A percentile compares a stretch with the other conserved stretches of the same genome.
Evolutionary conservation across 1,140 invertebrate genomes (phyloP).

Genomic region (Gryllus bimaculatus): DNA sequence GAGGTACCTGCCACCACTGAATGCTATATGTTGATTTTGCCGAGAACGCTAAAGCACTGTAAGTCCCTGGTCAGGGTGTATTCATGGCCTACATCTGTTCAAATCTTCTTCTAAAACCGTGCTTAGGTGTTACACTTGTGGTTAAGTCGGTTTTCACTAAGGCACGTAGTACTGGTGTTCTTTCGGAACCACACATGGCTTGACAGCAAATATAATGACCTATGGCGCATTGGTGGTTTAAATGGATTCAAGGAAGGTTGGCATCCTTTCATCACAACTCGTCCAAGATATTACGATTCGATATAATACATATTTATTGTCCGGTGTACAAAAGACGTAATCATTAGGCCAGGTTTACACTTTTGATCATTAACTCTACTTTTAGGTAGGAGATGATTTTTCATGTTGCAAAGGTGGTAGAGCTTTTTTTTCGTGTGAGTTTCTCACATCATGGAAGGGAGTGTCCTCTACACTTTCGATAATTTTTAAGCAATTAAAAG

Average conservation of each 20-base stretch:
- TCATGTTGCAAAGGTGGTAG: not conserved
- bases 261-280: no score
- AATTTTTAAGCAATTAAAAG: not conserved
- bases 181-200: no score
- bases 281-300: no score
- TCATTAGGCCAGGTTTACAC: not conserved
- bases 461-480: not conserved
- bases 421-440: not conserved
- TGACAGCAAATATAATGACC: not conserved
- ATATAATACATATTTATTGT: not conserved
- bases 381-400: not conserved
- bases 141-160: no score
- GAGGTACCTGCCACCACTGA: no score
- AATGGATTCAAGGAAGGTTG: not conserved
- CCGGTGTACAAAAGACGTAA: not conserved
- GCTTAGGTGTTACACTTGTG: no score
- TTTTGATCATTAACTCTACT: not conserved
- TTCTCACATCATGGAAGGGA: not conserved
- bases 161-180: no score
- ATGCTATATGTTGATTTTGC: no score
- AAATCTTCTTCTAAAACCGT: no score
- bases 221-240: not conserved
- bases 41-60: no score
- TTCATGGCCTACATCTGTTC: no score
- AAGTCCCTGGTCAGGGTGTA: no score